These are phyloP conservation scores for Paramacrobiotus metropolitanus DNA, from an alignment of 1,140 invertebrate genomes.

Conservation along the genomic window DNA sequence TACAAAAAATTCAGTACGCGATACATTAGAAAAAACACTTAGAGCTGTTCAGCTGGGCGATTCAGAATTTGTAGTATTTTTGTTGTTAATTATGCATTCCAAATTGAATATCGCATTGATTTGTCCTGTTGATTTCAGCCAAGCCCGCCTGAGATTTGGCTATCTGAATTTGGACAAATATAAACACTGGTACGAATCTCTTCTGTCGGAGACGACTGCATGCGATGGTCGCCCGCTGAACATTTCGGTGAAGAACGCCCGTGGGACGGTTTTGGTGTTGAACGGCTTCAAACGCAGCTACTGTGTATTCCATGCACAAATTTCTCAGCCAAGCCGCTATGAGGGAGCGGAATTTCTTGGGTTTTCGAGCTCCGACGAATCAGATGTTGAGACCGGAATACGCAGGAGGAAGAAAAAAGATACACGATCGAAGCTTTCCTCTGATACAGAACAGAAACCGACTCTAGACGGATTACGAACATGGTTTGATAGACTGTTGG, in stretches of 20 bases:
- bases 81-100: slow-evolving; percentile 9
- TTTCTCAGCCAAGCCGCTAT: not conserved
- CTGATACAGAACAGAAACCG: not conserved
- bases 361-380: not conserved
- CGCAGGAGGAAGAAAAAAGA: not conserved
- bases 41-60: too few species aligned
- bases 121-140: slow-evolving; percentile 38
- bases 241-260: slow-evolving; percentile 85
- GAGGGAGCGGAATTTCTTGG: not conserved
- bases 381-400: not conserved
- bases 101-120: too few species aligned
- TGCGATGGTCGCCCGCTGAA: slow-evolving; percentile 48
- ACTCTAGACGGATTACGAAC: not conserved
- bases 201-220: slow-evolving; percentile 56
- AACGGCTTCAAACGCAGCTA: slow-evolving; percentile 92
- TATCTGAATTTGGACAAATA: slow-evolving; percentile 74
- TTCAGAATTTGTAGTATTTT: not conserved
- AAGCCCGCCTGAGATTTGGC: slow-evolving; percentile 75
- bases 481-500: not conserved
- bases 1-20: too few species aligned
- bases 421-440: not conserved
- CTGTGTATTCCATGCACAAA: slow-evolving; percentile 87
- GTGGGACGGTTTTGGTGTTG: slow-evolving; percentile 80
- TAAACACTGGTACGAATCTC: slow-evolving; percentile 64
- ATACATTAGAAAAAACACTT: too few species aligned